Base-by-base conservation (phyloP, 2,888 invertebrate genomes). In the Ichneumon xanthorius region DNA sequence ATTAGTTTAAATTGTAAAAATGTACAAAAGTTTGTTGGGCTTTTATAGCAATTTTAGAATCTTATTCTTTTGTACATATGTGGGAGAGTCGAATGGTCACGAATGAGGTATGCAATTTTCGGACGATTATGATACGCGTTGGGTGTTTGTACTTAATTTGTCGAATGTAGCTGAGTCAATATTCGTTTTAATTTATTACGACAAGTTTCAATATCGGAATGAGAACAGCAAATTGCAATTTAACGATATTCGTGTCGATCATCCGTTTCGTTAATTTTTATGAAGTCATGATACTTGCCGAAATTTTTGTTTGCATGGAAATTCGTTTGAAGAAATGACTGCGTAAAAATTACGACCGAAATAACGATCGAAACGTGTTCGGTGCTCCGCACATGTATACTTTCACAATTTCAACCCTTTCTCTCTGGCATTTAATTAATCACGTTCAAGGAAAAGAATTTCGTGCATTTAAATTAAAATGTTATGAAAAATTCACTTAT, bases 1-100 rank as follows among this genome's bases (percentile, higher is more conserved):
- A 63, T 76, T 65, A 33, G 63, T 63, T 63, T 75, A 75, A 82
- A 85, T 79, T 85, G 85, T 85, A 85, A 70, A 79, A 85, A 82
- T 77, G 16, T 40, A 76, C 22, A 79, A 37, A 40, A 70, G 63
- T 63, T 78, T 37, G 67, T 68, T 61, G 80, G 58, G 68, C 68
- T 78, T 81, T n/a, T 48, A 45, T 4, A 63, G 26, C 58, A 63
- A 63, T 58, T 73, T 76, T 72, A 30, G 33, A 58, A 75, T 26
- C 53, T 65, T 68, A 78, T 79, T 61, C 71, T 75, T 70, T 67
- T 85, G 82, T 85, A 82, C 22, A 82, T 85, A 85, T 58, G 58
- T 26, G 19, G 58, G 48, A 55, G 40, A 65, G 33, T 76, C 75
- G 71, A 45, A 58, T 78, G 53, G 63, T 68, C 63, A 70, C 63